Base-by-base conservation (phyloP, 2,888 invertebrate genomes). In the Amiota mariae region DNA sequence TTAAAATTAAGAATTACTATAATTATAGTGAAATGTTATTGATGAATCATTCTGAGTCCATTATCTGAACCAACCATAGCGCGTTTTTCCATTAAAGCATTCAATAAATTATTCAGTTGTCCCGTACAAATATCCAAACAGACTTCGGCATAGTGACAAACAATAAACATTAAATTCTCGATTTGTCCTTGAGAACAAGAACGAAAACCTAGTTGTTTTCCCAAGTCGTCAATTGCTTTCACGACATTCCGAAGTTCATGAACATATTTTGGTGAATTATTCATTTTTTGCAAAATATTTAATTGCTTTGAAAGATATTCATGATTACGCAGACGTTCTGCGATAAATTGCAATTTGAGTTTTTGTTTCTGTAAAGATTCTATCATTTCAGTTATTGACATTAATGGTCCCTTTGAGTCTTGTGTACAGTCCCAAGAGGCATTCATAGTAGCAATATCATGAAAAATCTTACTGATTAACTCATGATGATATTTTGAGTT, bases 121-220 rank as follows among this genome's bases (percentile, higher is more conserved):
- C 81, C 80, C 13, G 78, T 83, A 79, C 89, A 89, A 9, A 75
- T 87, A 66, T 79, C 81, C 48, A 88, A 71, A 59, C 88, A 88
- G 2, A 82, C 77, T 73, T 88, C 87, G 13, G 88, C 87, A 74
- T 89, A 87, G 15, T 85, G 83, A 8, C 81, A 80, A 8, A 89
- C 76, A 54, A 85, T 86, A 57, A 82, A 85, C 81, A 88, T 79
- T 24, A 87, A 89, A 67, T 81, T 84, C 75, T 89, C 87, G 57
- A 89, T 79, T 72, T 89, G 85, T 11, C 84, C 80, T 63, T 80
- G 72, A 10, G 82, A 78, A 59, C 87, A 88, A 9, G 79, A 70
- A 0, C 80, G 79, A 63, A 88, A 88, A n/a, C 87, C 87, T 1
- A 74, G 77, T n/a, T 75, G 79, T 12, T 78, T 79, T 2, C 82